These are phyloP conservation scores for Botia almorhae DNA, from an alignment of 2,797 vertebrate species.

Conservation along the genomic window DNA sequence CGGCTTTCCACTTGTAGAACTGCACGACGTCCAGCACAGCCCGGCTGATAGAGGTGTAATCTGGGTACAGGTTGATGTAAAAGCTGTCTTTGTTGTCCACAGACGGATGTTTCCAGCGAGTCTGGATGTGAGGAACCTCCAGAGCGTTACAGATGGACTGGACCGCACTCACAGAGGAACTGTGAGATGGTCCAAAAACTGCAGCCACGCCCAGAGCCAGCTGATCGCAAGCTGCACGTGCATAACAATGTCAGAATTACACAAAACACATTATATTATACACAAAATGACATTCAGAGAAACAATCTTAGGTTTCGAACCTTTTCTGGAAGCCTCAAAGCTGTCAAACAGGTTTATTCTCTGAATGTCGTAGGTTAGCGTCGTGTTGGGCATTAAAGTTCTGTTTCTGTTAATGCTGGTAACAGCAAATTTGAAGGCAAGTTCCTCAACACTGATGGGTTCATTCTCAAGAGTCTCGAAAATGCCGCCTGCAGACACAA, in stretches of 20 bases:
- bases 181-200: constrained; percentile 94
- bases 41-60: constrained; percentile 92
- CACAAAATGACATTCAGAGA: not conserved
- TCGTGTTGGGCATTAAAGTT: constrained; percentile 97
- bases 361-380: constrained; percentile 98
- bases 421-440: constrained; percentile 99
- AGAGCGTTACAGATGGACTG: constrained; percentile 98
- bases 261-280: too few relatives aligned
- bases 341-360: constrained; percentile 98
- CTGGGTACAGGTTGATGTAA: constrained; percentile 96
- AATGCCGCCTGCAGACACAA: constrained; percentile 88
- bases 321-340: constrained; percentile 96
- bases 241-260: not conserved
- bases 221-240: constrained; percentile 90
- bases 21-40: constrained; percentile 94
- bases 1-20: constrained; percentile 92
- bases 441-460: constrained; percentile 93
- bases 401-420: constrained; percentile 97
- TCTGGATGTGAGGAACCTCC: constrained; percentile 98
- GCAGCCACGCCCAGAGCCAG: constrained; percentile 94
- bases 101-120: constrained; percentile 94
- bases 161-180: constrained; percentile 94
- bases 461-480: constrained; percentile 98
- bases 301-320: constrained; percentile 72
- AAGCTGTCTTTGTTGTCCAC: constrained; percentile 94